Evolutionary conservation across 2,888 invertebrate species (phyloP), one percentile per base, ranked within the genome.

Genomic region (Nebria brevicollis): DNA sequence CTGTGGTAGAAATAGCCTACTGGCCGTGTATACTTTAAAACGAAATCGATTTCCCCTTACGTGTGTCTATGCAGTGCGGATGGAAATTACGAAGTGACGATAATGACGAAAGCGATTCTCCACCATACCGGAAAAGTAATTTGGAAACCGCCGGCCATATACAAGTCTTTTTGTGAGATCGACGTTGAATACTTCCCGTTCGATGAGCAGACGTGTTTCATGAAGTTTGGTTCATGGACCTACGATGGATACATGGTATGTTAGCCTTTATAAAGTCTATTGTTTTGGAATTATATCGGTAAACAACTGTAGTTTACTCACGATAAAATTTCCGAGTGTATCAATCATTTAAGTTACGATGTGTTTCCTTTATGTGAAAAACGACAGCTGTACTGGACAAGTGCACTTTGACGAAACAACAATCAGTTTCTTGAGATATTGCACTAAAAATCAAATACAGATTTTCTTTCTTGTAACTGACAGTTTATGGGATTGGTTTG

Each of bases 91-190:
- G 97, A 97, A 91, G 97, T 98, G 88, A 98, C 98, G 86, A 96
- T 98, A 89, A 97, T 98, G 96, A 98, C 98, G 85, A 98, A 98
- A 91, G 98, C 98, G 84, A 97, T 97, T 86, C 93, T 98, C 81
- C 95, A 97, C 88, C 95, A 96, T 89, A 95, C 96, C 85, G 98
- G 98, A 34, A 96, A 95, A 89, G 97, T 98, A 84, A 93, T 95
- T 75, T 98, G 98, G 98, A 98, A 98, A 89, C 98, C 98, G 66
- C 99, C 99, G 20, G 98, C 98, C 87, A 98, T 99, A 90, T 98
- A 98, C 92, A 98, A 98, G 91, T 98, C 98, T 86, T 97, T 97
- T 90, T 97, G 97, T 88, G 97, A 97, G 91, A 97, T 97, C 86
- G 96, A 97, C 90, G 97, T 97, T 86, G 96, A 97, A 90, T 97